These are phyloP conservation scores for Cryptoleucopteryx plumbea DNA, from an alignment of 2,113 vertebrate genomes.

Conservation along the genomic window DNA sequence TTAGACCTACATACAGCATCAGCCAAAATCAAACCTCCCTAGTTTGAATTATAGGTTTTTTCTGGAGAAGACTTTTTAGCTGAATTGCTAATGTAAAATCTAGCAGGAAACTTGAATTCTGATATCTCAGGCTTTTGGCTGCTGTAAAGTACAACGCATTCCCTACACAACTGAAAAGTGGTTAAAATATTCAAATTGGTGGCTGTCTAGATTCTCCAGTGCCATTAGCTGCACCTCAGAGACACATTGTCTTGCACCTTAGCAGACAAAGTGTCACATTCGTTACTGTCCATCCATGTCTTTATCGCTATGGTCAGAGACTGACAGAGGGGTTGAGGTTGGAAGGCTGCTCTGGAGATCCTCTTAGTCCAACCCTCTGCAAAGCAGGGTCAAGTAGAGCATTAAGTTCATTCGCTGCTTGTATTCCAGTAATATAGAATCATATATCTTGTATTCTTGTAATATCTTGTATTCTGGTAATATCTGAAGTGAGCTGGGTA, in stretches of 20 bases:
- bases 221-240: not conserved
- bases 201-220: not conserved
- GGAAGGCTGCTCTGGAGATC: not conserved
- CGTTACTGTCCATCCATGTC: fast-evolving
- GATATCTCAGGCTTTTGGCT: not conserved
- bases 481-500: not conserved
- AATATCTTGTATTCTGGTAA: not conserved
- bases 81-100: not conserved
- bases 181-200: not conserved
- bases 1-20: not conserved
- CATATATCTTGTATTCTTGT: not conserved
- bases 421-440: not conserved
- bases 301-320: not conserved
- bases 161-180: not conserved
- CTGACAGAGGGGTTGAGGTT: not conserved
- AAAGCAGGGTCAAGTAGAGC: not conserved
- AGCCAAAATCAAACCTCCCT: not conserved
- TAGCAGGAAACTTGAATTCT: not conserved
- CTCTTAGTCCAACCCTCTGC: not conserved
- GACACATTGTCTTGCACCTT: not conserved
- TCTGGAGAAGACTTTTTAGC: not conserved
- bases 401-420: not conserved
- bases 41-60: not conserved
- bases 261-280: fast-evolving
- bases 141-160: not conserved